Evolutionary conservation across 2,888 invertebrate genomes (phyloP).

Genomic region (Melieria crassipennis): DNA sequence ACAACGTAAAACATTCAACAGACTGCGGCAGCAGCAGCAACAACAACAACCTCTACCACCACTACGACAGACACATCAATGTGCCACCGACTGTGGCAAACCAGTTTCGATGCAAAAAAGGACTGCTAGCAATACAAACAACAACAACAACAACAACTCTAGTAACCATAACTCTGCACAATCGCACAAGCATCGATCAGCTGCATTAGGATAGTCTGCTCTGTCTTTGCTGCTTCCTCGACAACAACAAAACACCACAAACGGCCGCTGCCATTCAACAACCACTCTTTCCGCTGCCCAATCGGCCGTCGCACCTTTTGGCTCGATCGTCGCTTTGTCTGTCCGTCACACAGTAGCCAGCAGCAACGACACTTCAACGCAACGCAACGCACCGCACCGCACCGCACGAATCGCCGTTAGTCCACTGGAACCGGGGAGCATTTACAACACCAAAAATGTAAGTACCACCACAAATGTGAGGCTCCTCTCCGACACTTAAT

Average conservation of each 20-base stretch:
- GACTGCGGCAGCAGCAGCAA: too few species aligned
- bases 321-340: too few species aligned
- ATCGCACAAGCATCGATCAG: not conserved
- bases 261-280: too few species aligned
- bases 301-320: too few species aligned
- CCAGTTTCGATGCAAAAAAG: not conserved
- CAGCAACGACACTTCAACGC: too few species aligned
- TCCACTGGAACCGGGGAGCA: too few species aligned
- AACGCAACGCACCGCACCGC: too few species aligned
- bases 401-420: too few species aligned
- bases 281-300: too few species aligned
- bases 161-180: not conserved
- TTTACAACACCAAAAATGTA: slow-evolving; percentile 28
- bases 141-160: not conserved
- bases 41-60: too few species aligned
- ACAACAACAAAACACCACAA: slow-evolving; percentile 4
- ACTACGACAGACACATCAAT: not conserved
- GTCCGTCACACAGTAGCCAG: too few species aligned
- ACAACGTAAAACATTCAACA: not conserved
- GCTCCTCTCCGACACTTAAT: not conserved
- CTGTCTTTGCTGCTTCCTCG: slow-evolving; percentile 5
- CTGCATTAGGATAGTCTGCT: not conserved
- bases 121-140: not conserved
- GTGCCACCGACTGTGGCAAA: too few species aligned
- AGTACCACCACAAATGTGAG: slow-evolving; percentile 25